A percentile compares a stretch with the other conserved stretches of the same genome.
Evolutionary conservation across 2,113 vertebrate genomes (phyloP).

Genomic region (Mohoua ochrocephala): DNA sequence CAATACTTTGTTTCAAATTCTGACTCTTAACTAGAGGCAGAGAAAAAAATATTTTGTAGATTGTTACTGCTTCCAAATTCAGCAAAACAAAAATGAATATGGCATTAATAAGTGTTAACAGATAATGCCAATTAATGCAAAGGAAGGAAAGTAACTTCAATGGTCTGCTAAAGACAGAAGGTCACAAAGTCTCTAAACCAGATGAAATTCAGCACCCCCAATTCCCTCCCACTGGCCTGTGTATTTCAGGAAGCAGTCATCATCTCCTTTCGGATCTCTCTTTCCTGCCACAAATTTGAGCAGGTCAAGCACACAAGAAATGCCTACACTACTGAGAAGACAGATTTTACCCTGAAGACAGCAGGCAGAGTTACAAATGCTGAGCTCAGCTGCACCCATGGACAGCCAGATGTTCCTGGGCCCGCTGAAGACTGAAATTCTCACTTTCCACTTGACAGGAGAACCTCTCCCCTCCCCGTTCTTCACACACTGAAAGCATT

Average conservation of each 20-base stretch:
- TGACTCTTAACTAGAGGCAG: background rate
- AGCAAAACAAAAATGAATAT: background rate
- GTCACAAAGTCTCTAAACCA: background rate
- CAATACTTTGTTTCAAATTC: background rate
- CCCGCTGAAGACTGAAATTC: accelerated
- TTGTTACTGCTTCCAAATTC: background rate
- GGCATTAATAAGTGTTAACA: background rate
- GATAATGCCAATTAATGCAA: background rate
- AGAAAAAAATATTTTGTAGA: background rate
- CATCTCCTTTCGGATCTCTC: background rate
- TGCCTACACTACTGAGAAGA: background rate
- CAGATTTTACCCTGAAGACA: background rate
- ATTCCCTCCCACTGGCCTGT: background rate
- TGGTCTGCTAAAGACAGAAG: background rate
- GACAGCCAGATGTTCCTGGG: background rate
- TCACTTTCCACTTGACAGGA: background rate
- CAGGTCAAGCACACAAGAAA: background rate
- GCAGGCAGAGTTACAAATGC: too few species aligned
- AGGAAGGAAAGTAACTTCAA: background rate
- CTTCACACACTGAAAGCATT: too few species aligned
- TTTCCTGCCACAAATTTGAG: background rate
- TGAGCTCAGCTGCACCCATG: background rate
- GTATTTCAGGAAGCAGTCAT: background rate
- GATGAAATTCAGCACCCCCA: background rate
- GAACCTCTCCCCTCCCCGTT: background rate